phyloP scores from a whole-genome alignment of 2,888 invertebrate species.

The Tetragonisca angustula region DNA sequence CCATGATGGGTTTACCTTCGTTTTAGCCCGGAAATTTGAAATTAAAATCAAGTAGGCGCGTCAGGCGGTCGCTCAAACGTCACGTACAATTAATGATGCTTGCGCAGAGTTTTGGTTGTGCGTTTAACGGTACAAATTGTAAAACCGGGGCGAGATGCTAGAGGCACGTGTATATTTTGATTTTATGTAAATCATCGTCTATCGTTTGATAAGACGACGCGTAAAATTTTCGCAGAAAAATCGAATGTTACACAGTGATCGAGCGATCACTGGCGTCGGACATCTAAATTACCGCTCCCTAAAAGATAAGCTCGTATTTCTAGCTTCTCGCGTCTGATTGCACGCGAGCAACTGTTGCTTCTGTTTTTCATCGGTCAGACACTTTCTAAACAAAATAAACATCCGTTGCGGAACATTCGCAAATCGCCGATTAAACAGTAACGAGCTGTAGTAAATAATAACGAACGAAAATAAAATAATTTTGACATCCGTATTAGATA shows the following conservation, averaged over 20 bases:
- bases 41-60: not conserved
- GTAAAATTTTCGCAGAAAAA: not conserved
- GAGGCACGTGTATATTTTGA: not conserved
- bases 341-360: no score
- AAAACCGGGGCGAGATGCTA: not conserved
- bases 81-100: not conserved
- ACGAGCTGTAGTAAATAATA: not conserved
- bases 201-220: not conserved
- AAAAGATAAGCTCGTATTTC: not conserved
- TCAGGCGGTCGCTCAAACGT: not conserved
- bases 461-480: not conserved
- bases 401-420: not conserved
- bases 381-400: not conserved
- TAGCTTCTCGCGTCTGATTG: not conserved
- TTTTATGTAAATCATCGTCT: not conserved
- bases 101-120: not conserved
- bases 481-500: not conserved
- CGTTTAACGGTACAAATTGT: constrained; percentile 14
- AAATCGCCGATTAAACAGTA: not conserved
- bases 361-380: not conserved
- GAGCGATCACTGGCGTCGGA: not conserved
- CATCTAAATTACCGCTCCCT: not conserved
- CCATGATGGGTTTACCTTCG: not conserved
- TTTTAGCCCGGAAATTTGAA: constrained; percentile 6
- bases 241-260: not conserved